Conservation (phyloP, 2,888 invertebrate species). For the Chloromyia formosa region DNA sequence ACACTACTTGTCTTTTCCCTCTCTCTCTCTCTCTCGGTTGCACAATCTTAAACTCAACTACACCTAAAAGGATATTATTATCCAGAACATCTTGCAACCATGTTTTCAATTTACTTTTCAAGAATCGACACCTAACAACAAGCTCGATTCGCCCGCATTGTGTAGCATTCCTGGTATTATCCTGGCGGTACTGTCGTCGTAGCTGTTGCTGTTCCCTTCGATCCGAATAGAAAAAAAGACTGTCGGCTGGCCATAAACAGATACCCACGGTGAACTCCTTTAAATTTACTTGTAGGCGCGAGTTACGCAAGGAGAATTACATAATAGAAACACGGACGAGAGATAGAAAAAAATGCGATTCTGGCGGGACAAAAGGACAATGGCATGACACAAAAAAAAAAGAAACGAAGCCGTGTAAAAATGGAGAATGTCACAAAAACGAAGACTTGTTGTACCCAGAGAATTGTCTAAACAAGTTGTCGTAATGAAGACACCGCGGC, state of each 20-base stretch:
- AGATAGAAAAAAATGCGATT: background rate
- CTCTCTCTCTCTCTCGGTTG: too few relatives aligned
- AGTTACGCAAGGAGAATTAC: background rate
- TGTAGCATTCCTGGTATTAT: too few relatives aligned
- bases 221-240: too few relatives aligned
- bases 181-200: too few relatives aligned
- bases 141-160: too few relatives aligned
- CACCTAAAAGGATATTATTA: background rate
- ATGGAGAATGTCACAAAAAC: background rate
- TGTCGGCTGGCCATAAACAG: too few relatives aligned
- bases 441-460: constrained; percentile 27
- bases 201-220: too few relatives aligned
- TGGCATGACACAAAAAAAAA: background rate
- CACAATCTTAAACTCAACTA: background rate
- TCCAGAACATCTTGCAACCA: background rate
- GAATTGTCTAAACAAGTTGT: constrained; percentile 20
- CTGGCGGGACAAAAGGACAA: background rate
- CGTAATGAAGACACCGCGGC: constrained; percentile 6
- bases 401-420: too few relatives aligned
- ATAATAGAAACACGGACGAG: background rate
- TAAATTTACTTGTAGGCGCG: background rate
- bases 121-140: too few relatives aligned
- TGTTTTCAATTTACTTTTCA: background rate
- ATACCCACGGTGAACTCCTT: too few relatives aligned
- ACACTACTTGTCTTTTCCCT: too few relatives aligned